phyloP scores from a whole-genome alignment of 2,113 vertebrate genomes.

The Lynx canadensis region DNA sequence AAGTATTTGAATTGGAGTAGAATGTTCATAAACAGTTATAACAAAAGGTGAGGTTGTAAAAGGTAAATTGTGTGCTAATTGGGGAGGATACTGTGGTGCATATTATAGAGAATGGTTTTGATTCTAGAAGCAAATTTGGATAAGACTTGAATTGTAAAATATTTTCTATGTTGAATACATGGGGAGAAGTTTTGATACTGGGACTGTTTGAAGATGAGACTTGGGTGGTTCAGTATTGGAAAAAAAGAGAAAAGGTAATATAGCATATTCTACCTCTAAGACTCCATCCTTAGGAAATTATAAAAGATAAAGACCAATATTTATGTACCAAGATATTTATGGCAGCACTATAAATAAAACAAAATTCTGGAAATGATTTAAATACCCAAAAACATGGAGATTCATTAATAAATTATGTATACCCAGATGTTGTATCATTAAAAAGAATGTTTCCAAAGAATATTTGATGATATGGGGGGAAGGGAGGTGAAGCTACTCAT shows the following conservation, averaged over 20 bases:
- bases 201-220: background rate
- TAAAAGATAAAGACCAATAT: conserved; percentile 9
- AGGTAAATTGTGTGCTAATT: background rate
- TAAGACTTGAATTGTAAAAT: conserved; percentile 21
- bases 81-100: background rate
- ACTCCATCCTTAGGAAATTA: background rate
- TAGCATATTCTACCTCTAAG: background rate
- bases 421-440: conserved; percentile 43
- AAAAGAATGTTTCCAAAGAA: conserved; percentile 18
- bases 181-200: background rate
- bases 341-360: conserved; percentile 39
- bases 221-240: background rate
- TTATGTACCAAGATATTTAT: conserved; percentile 26
- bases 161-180: background rate
- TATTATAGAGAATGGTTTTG: background rate
- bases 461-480: background rate
- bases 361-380: conserved; percentile 55
- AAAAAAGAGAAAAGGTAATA: background rate
- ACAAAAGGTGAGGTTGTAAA: background rate
- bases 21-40: background rate
- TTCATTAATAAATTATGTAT: conserved; percentile 52
- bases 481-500: background rate
- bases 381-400: conserved; percentile 34
- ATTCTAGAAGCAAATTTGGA: background rate
- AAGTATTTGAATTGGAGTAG: background rate